Evolutionary conservation across 2,113 vertebrate genomes (phyloP), one percentile per base, ranked within the genome.

Genomic region (Carlito syrichta): DNA sequence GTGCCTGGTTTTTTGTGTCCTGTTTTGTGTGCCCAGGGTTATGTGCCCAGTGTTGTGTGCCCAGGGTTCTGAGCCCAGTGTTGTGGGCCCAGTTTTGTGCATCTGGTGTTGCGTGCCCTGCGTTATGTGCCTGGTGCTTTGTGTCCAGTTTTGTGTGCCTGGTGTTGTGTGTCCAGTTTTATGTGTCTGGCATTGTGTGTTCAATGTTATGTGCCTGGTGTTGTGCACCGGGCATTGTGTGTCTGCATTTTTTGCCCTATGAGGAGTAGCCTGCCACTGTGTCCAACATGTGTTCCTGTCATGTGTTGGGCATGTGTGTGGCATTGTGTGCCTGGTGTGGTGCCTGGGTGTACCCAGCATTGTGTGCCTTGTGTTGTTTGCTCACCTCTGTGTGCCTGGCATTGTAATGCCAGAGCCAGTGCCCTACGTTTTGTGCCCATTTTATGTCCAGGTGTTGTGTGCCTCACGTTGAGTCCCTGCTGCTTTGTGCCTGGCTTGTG

Each of bases 91-190:
- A 30, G 60, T 27, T 25, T 43, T 14, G 23, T 73, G 71, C 8
- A 17, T 25, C 11, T 8, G 6, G 5, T 52, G 25, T 30, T 58
- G n/a, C 2, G 62, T 63, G 62, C 62, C 30, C 62, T 63, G 62
- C 30, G 22, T 63, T 32, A 13, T 74, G n/a, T 40, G 20, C 5
- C 68, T 71, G 68, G 68, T 20, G 11, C 23, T 71, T n/a, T 40
- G 66, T 68, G 63, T 25, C n/a, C 12, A 1, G 7, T 2, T 0
- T 25, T 32, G 7, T 1, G 11, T 35, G 20, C 38, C 52, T 20
- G 11, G 13, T 19, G 10, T 23, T 60, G 48, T 68, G 48, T 35
- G 4, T 38, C 12, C 54, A n/a, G 40, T 13, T 16, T 77, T 56
- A 32, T 27, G 16, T 45, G 38, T n/a, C n/a, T n/a, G n/a, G n/a